Percentiles rank a stretch among this genome's conserved stretches.
Conservation (phyloP, 1,140 invertebrate species). For the Yoshiicerus persimilis region DNA sequence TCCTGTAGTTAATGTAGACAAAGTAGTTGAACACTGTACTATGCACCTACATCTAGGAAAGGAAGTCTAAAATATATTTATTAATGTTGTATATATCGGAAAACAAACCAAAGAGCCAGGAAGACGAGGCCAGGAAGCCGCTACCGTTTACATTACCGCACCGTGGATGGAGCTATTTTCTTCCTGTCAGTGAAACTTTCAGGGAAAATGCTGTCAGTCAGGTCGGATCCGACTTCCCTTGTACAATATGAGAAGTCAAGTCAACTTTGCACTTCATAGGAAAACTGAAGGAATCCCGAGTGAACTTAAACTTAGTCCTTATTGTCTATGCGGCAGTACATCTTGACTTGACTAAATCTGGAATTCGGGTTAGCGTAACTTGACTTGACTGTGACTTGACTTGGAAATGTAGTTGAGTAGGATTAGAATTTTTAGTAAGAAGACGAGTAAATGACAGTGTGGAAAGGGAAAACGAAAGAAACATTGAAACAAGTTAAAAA, state of each 20-base stretch:
- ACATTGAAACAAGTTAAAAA: neutral
- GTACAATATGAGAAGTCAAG: neutral
- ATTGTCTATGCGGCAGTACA: neutral
- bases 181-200: neutral
- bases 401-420: neutral
- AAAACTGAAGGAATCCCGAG: neutral
- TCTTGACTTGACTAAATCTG: neutral
- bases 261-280: neutral
- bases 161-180: neutral
- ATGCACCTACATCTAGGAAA: neutral
- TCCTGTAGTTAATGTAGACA: neutral
- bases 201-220: neutral
- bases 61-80: neutral
- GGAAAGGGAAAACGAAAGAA: neutral
- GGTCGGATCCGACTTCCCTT: neutral
- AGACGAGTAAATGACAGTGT: neutral
- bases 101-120: neutral
- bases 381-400: neutral
- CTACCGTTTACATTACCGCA: neutral
- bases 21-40: neutral
- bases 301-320: conserved; percentile 3
- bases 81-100: neutral
- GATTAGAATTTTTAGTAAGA: neutral
- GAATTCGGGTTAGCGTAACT: neutral
- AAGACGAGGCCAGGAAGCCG: neutral